Evolutionary conservation across 1,140 invertebrate species (phyloP).

Genomic region (Sinella curviseta): DNA sequence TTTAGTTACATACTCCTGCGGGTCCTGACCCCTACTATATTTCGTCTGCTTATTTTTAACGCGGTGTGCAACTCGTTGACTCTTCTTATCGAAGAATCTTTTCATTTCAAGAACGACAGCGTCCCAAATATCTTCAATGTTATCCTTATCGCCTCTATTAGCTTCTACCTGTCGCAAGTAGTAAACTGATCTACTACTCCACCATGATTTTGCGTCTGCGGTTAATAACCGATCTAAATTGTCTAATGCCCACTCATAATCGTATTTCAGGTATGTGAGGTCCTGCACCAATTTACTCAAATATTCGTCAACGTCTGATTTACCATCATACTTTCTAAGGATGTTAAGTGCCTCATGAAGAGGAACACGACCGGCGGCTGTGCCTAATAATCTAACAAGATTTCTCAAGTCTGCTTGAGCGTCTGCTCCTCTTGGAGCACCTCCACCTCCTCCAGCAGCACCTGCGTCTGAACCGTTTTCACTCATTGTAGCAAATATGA

Average conservation of each 20-base stretch:
- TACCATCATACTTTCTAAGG: neutral
- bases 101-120: neutral
- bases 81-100: neutral
- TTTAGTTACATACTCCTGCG: neutral
- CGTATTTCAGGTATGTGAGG: neutral
- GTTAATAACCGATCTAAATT: neutral
- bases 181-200: neutral
- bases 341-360: neutral
- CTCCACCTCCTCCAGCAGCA: too few relatives aligned
- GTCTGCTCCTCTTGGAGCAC: too few relatives aligned
- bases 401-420: too few relatives aligned
- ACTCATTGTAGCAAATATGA: too few relatives aligned
- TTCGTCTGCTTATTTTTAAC: neutral
- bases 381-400: too few relatives aligned
- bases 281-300: neutral
- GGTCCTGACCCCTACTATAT: neutral
- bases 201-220: neutral
- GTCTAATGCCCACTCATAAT: neutral
- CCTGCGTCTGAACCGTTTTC: too few relatives aligned
- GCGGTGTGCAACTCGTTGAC: neutral
- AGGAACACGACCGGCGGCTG: neutral
- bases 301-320: neutral
- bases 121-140: neutral
- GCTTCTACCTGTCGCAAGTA: neutral
- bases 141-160: neutral